Percentiles rank a stretch among this genome's conserved stretches.
phyloP scores from a whole-genome alignment of 2,888 invertebrate genomes.

The Linnaemya vulpina region DNA sequence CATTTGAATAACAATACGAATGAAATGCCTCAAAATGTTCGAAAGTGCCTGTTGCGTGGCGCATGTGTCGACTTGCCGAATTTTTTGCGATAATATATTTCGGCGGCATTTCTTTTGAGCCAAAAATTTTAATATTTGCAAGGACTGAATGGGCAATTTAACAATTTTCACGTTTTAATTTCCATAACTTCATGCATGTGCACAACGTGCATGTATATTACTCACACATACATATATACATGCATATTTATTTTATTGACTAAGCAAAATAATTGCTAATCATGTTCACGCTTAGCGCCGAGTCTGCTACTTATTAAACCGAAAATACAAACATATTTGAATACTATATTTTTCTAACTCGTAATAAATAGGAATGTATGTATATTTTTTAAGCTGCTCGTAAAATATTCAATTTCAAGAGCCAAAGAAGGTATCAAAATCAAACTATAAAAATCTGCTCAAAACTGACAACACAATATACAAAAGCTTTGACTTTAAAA shows the following conservation, averaged over 20 bases:
- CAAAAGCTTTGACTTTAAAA: slow-evolving; percentile 17
- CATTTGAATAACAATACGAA: too few species aligned
- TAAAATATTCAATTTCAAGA: slow-evolving; percentile 72
- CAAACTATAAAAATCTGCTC: slow-evolving; percentile 54
- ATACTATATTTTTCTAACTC: background rate
- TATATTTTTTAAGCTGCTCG: background rate
- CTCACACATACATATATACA: too few species aligned
- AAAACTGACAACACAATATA: slow-evolving; percentile 37
- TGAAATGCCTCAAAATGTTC: too few species aligned
- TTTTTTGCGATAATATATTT: background rate
- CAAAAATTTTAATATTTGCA: background rate
- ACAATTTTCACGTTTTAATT: background rate
- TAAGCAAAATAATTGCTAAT: background rate
- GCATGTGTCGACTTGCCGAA: too few species aligned
- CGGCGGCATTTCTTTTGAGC: background rate
- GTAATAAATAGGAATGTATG: too few species aligned
- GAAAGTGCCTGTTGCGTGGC: too few species aligned
- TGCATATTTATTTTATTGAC: background rate
- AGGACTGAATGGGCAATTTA: background rate
- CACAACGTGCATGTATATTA: too few species aligned
- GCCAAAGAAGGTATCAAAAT: slow-evolving; percentile 45
- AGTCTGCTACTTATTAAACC: background rate
- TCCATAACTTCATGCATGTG: background rate
- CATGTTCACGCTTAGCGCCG: background rate
- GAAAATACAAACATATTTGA: background rate